These are phyloP conservation scores for Spizaetus ornatus DNA, from an alignment of 2,113 vertebrate species.

Conservation along the genomic window DNA sequence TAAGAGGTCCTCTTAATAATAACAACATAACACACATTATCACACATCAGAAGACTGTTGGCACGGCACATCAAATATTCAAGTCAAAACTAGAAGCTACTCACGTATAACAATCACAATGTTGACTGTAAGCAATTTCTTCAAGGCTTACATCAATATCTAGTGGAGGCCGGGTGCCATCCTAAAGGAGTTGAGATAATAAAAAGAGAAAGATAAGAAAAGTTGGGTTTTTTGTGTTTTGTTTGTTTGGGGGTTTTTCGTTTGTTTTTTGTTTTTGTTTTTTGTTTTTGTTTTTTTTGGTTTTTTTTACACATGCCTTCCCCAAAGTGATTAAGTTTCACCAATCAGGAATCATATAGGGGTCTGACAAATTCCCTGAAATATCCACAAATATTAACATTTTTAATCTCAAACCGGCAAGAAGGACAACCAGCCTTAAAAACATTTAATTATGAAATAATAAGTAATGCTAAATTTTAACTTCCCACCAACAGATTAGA, in stretches of 20 bases:
- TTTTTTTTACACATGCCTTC: not conserved
- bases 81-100: conserved; percentile 39
- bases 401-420: not conserved
- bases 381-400: not conserved
- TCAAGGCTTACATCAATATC: conserved; percentile 82
- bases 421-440: not conserved
- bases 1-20: not conserved
- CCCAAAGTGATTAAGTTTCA: not conserved
- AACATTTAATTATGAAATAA: not conserved
- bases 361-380: not conserved
- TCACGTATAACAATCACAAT: conserved; percentile 89
- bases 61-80: not conserved
- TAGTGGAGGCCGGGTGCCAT: conserved; percentile 83
- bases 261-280: no score
- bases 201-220: not conserved
- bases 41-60: not conserved
- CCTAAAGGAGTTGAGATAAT: conserved; percentile 60
- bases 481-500: not conserved
- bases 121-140: conserved; percentile 79
- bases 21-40: not conserved
- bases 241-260: not conserved
- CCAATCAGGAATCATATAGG: not conserved
- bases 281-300: no score
- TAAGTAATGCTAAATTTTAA: not conserved
- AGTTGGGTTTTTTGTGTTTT: no score